Base-by-base conservation (phyloP, 2,797 vertebrate genomes). In the Amazona ochrocephala region DNA sequence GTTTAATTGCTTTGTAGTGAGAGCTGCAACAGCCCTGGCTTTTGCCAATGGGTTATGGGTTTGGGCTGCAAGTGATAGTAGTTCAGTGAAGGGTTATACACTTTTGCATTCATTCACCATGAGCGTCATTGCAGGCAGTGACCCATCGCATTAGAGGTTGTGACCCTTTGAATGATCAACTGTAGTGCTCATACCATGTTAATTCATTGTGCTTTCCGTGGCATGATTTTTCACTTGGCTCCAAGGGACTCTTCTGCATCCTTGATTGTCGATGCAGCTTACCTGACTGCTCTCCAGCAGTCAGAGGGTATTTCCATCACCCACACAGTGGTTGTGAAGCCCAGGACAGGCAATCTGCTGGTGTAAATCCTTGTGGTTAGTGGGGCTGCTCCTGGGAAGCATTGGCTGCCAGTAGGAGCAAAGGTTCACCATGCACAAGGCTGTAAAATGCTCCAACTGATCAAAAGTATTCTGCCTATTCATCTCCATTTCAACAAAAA, bases 401-500 rank as follows among this genome's bases (percentile, higher is more conserved):
- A 18, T 11, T 79, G 37, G 2, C 48, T 67, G 19, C 27, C n/a
- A 10, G 23, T 5, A 34, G 34, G 37, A 71, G 39, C 29, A 23
- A 68, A 88, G 26, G 8, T 87, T 66, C 50, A 21, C 34, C 3
- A 3, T 24, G 9, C 48, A 30, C 0, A 5, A 47, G 54, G 67
- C 61, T 77, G 13, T 80, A 37, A 93, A 92, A 66, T 20, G 10
- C 37, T 72, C 48, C 58, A 42, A 2, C 16, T 70, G 23, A 37
- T 72, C 58, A 37, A 47, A 88, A 92, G 48, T 68, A 64, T 44
- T 84, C 47, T 66, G 51, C 17, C 30, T 65, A 2, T 56, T 80
- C 24, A 23, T 41, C 65, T 82, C 37, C 53, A 23, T 84, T 87
- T 92, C 73, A 81, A 54, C 58, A n/a, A 81, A 86, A 51, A 90